Percentiles rank a stretch among this genome's conserved stretches.
These are phyloP conservation scores for Thera obeliscata DNA, from an alignment of 2,888 invertebrate genomes.

Conservation along the genomic window DNA sequence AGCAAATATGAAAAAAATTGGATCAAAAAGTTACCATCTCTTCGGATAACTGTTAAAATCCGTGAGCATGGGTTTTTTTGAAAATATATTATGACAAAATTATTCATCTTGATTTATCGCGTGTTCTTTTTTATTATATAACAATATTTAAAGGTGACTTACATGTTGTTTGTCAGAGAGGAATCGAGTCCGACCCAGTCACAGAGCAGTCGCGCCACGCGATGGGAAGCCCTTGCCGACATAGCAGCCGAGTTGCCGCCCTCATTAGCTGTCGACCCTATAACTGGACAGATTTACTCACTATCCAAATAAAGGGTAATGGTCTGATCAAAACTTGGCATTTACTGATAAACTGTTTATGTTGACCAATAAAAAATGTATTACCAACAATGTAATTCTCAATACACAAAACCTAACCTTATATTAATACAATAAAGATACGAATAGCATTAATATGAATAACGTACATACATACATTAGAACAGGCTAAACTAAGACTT, in stretches of 20 bases:
- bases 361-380: conserved; percentile 12
- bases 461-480: not conserved
- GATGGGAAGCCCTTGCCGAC: conserved; percentile 86
- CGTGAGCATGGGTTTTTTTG: too few species aligned
- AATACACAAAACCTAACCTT: not conserved
- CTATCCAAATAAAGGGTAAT: conserved; percentile 65
- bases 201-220: conserved; percentile 79
- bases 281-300: conserved; percentile 77
- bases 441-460: too few species aligned
- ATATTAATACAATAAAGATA: not conserved
- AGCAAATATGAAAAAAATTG: too few species aligned
- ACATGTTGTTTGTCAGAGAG: conserved; percentile 23
- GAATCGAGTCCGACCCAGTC: conserved; percentile 68
- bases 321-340: not conserved
- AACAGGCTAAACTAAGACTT: conserved; percentile 50
- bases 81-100: too few species aligned
- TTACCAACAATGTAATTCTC: conserved; percentile 1
- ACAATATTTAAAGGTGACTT: conserved; percentile 1
- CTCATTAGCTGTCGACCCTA: conserved; percentile 76
- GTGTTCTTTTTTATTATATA: too few species aligned
- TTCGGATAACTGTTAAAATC: too few species aligned
- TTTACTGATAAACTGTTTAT: conserved; percentile 7
- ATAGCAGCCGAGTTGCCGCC: conserved; percentile 83
- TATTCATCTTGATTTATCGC: too few species aligned
- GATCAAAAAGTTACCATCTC: too few species aligned